Conservation (phyloP, 2,113 vertebrate genomes). For the Corythornis madagascariensis region DNA sequence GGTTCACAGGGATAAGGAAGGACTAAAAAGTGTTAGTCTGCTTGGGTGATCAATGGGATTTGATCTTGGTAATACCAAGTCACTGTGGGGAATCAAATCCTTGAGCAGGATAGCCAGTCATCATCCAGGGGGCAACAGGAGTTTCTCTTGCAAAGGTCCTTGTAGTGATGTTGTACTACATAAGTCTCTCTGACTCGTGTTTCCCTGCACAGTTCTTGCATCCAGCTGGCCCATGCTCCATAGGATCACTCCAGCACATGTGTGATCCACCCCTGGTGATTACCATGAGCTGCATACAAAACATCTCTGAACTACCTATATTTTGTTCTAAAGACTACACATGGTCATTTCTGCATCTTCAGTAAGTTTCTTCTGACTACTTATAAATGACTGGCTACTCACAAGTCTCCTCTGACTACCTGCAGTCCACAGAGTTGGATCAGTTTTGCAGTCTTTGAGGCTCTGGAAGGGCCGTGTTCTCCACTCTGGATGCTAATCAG, state of each 20-base stretch:
- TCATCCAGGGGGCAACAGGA: background rate
- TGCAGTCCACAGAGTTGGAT: background rate
- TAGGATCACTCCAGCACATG: fast-evolving
- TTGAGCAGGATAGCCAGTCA: background rate
- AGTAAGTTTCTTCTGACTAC: background rate
- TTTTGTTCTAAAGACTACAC: background rate
- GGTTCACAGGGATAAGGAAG: background rate
- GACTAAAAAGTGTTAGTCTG: background rate
- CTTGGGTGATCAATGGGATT: background rate
- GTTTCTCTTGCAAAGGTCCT: background rate
- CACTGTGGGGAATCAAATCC: background rate
- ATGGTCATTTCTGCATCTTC: background rate
- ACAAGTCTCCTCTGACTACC: background rate
- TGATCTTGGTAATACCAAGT: background rate
- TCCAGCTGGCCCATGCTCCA: background rate
- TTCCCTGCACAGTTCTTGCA: background rate
- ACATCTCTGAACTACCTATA: background rate
- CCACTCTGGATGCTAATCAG: background rate
- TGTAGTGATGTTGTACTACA: background rate
- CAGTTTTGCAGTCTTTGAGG: background rate
- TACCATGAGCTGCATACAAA: background rate
- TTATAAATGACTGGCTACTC: background rate
- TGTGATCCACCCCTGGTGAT: background rate
- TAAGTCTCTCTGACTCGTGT: background rate
- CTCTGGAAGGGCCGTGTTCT: background rate